A percentile compares a stretch with the other conserved stretches of the same genome.
phyloP scores from a whole-genome alignment of 1,140 invertebrate genomes.

The Drosophila santomea region DNA sequence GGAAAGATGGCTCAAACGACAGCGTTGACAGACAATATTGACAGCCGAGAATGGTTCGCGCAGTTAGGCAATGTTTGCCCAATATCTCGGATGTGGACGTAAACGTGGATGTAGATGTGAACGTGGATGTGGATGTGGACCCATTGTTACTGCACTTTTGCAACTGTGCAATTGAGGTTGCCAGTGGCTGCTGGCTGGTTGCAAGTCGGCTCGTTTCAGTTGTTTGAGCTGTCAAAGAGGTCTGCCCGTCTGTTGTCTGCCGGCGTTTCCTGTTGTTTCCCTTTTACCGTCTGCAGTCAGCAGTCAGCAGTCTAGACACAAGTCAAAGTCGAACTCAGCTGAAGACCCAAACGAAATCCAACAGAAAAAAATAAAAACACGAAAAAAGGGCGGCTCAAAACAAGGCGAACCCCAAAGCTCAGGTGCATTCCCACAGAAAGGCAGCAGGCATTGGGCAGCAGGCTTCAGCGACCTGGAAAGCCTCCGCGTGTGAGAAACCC shows the following conservation, averaged over 20 bases:
- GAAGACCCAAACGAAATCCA: constrained; percentile 33
- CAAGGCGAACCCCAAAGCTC: constrained; percentile 53
- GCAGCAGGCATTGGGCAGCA: not conserved
- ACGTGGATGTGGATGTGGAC: constrained; percentile 13
- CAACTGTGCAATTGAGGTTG: constrained; percentile 59
- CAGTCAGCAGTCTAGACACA: constrained; percentile 71
- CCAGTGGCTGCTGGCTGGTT: constrained; percentile 21
- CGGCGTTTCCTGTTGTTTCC: constrained; percentile 76
- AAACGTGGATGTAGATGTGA: constrained; percentile 16
- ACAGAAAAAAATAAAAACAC: constrained; percentile 5
- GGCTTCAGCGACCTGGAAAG: constrained; percentile 37
- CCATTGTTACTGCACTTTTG: constrained; percentile 42
- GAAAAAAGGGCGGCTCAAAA: constrained; percentile 11
- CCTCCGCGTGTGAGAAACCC: constrained; percentile 35
- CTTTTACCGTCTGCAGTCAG: constrained; percentile 65
- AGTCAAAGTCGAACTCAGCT: constrained; percentile 62
- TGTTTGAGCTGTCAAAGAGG: constrained; percentile 77
- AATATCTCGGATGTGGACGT: constrained; percentile 36
- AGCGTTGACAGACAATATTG: constrained; percentile 72
- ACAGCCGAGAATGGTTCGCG: constrained; percentile 79
- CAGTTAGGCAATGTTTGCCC: constrained; percentile 73
- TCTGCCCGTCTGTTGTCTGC: constrained; percentile 65
- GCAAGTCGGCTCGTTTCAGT: constrained; percentile 57
- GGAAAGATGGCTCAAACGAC: constrained; percentile 15
- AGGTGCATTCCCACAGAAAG: constrained; percentile 56